Evolutionary conservation across 2,797 vertebrate genomes (phyloP).

Genomic region (Rhincodon typus): DNA sequence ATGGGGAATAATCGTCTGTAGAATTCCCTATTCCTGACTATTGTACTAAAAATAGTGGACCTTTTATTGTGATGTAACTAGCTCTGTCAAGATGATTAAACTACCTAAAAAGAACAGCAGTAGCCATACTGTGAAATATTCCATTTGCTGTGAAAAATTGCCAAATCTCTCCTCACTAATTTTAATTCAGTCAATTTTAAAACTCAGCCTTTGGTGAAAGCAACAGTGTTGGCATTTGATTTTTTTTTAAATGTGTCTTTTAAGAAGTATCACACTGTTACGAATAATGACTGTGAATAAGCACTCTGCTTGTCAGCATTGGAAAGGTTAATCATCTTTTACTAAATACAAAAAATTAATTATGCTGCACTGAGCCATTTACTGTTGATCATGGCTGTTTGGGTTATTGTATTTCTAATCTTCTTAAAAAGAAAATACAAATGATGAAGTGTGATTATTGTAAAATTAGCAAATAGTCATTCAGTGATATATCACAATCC

Average conservation of each 20-base stretch:
- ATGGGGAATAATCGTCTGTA: not conserved
- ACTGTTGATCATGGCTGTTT: not conserved
- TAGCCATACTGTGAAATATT: constrained; percentile 27
- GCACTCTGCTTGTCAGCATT: not conserved
- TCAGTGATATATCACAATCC: not conserved
- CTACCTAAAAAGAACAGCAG: not conserved
- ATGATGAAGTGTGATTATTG: not conserved
- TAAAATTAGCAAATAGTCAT: not conserved
- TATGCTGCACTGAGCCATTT: not conserved
- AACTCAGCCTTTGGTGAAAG: not conserved
- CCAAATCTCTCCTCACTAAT: not conserved
- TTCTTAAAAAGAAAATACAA: not conserved
- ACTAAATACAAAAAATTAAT: not conserved
- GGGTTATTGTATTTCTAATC: constrained; percentile 3
- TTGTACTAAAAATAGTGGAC: constrained; percentile 20
- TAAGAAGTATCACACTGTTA: constrained; percentile 15
- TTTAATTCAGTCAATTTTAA: not conserved
- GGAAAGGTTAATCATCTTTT: constrained; percentile 24
- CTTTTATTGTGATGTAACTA: not conserved
- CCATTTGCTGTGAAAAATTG: not conserved
- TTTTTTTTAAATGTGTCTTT: not conserved
- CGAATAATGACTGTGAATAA: not conserved
- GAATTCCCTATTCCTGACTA: not conserved
- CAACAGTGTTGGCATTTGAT: not conserved
- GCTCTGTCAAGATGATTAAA: constrained; percentile 26